phyloP scores from a whole-genome alignment of 2,113 vertebrate genomes.

The Cyprinodon tularosa region DNA sequence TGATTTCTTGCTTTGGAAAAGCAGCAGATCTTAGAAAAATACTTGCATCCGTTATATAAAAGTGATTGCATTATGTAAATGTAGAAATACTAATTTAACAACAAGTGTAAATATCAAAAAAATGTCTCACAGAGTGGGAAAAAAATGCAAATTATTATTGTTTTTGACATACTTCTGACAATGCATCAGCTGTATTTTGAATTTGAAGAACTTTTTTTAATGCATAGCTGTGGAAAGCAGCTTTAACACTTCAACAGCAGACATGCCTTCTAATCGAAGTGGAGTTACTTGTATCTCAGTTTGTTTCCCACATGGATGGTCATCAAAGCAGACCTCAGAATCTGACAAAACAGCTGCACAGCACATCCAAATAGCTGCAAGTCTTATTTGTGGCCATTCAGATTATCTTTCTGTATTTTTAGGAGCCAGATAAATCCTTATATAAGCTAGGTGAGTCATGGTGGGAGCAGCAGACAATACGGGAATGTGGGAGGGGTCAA shows the following conservation, averaged over 20 bases:
- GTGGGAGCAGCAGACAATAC: conserved; percentile 59
- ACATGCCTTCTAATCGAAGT: neutral
- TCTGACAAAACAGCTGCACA: conserved; percentile 65
- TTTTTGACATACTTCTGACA: neutral
- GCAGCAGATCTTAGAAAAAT: neutral
- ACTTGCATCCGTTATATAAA: neutral
- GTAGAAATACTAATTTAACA: neutral
- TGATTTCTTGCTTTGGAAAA: neutral
- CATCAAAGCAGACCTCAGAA: conserved; percentile 58
- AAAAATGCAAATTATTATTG: neutral
- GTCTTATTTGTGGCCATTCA: conserved; percentile 63
- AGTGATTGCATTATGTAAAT: neutral
- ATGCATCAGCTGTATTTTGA: neutral
- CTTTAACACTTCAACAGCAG: neutral
- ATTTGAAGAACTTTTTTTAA: neutral
- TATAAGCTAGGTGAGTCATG: conserved; percentile 73
- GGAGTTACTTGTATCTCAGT: conserved; percentile 9
- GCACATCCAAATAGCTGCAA: conserved; percentile 41
- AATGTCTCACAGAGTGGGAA: conserved; percentile 1
- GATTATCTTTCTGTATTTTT: conserved; percentile 75
- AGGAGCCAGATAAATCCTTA: conserved; percentile 68
- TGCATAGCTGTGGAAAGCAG: neutral
- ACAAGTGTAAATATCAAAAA: neutral
- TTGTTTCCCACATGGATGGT: conserved; percentile 32
- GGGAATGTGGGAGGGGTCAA: conserved; percentile 64